Evolutionary conservation across 2,113 vertebrate genomes (phyloP).

Genomic region (Barnardius zonarius): DNA sequence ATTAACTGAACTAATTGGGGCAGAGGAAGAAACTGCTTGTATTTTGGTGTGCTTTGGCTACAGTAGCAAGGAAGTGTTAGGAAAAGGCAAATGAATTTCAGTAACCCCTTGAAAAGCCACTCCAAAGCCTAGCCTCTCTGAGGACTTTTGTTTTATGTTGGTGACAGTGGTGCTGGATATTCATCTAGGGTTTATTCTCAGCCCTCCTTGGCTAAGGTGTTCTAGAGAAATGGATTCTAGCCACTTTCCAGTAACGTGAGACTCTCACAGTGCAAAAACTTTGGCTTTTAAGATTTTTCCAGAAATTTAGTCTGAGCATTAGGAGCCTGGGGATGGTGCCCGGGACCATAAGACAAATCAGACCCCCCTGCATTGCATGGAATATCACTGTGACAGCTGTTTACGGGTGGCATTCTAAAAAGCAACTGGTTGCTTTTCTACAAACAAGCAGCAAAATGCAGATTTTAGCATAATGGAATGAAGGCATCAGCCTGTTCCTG

Average conservation of each 20-base stretch:
- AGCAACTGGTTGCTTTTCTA: neutral
- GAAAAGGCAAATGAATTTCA: neutral
- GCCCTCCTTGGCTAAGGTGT: neutral
- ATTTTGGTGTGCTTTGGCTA: neutral
- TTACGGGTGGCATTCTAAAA: neutral
- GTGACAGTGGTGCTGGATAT: neutral
- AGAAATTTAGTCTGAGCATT: neutral
- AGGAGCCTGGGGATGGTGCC: neutral
- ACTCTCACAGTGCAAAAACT: neutral
- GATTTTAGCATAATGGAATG: neutral
- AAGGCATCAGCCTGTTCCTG: neutral
- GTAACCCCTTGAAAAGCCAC: neutral
- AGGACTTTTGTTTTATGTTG: neutral
- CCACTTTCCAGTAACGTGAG: neutral
- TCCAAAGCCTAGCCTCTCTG: neutral
- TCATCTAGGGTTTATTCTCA: neutral
- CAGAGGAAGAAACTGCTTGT: neutral
- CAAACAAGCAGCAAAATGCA: neutral
- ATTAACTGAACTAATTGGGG: neutral
- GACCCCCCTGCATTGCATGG: neutral
- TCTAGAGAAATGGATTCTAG: neutral
- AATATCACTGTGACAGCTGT: neutral
- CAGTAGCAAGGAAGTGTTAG: neutral
- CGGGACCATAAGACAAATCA: neutral
- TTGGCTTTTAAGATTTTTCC: neutral